These are phyloP conservation scores for Microtus montanus DNA, from an alignment of 2,113 vertebrate species.

Conservation along the genomic window DNA sequence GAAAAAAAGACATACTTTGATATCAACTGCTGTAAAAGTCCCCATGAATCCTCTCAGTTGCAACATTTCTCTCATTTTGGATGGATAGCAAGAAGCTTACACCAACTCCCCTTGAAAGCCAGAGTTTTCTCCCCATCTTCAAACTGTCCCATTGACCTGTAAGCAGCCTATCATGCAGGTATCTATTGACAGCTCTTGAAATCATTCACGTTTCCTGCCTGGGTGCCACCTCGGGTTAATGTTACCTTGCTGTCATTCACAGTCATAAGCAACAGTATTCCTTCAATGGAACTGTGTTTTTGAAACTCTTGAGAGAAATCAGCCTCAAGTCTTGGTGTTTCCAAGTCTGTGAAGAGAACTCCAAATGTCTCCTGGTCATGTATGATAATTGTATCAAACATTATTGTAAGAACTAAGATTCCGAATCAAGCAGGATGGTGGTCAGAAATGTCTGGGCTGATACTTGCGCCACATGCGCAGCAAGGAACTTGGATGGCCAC, in stretches of 20 bases:
- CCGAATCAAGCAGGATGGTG: neutral
- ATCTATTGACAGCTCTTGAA: neutral
- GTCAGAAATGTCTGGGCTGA: neutral
- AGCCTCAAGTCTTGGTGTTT: conserved; percentile 32
- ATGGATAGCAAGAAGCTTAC: fast-evolving
- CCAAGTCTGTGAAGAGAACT: neutral
- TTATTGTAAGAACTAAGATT: neutral
- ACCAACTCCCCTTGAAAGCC: neutral
- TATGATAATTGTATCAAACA: neutral
- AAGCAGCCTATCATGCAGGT: neutral
- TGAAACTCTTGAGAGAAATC: neutral
- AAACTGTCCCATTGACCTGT: neutral
- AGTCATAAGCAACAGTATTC: neutral
- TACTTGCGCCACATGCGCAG: fast-evolving
- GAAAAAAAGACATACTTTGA: neutral
- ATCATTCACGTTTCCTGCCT: conserved; percentile 26
- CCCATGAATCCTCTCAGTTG: neutral
- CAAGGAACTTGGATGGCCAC: neutral
- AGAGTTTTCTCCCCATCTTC: neutral
- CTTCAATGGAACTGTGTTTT: conserved; percentile 16
- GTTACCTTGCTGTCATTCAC: neutral
- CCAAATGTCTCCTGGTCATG: neutral
- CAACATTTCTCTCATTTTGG: neutral
- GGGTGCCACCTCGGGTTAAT: neutral
- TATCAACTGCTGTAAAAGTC: neutral